Base-by-base conservation (phyloP, 2,888 invertebrate genomes). In the Nymphalis polychloros region DNA sequence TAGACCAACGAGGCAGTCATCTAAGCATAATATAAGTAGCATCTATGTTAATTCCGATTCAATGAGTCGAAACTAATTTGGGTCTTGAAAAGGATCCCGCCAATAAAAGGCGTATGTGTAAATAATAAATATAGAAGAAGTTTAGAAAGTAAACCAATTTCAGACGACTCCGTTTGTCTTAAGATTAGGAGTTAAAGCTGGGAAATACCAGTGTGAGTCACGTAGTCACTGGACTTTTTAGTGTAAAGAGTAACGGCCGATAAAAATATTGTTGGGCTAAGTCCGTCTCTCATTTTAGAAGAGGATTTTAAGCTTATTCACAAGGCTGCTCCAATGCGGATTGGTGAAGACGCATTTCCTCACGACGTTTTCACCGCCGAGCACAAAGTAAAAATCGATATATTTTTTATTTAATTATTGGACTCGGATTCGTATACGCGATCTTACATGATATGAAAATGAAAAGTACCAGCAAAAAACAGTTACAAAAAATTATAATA, bases 31-130 rank as follows among this genome's bases (percentile, higher is more conserved):
- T 19, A 50, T 27, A 48, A 48, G 48, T 6, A 60, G 17, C 20
- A 48, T 27, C 27, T 8, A 47, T 17, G 17, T 17, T 20, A 13
- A 31, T 60, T 60, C 27, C n/a, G 27, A 23, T 48, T 48, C 60
- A 60, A 23, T 60, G 60, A 7, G 17, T 27, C 27, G n/a, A 8
- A 48, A 48, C 8, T 60, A 60, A 60, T 60, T 60, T 47, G 48
- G 48, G 23, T 47, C 47, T 27, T 31, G 17, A 55, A 55, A 17
- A 35, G 57, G 19, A 5, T 8, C 19, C 41, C 16, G 7, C 10
- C n/a, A 17, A 19, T 35, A 57, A 35, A 35, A 57, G 41, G 41
- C 19, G 35, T 8, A 10, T 57, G 17, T 3, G 19, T 35, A 35
- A 19, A 17, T 35, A 52, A 7, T 19, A 50, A 8, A 23, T 20